These are phyloP conservation scores for Chaetodon auriga DNA, from an alignment of 2,113 vertebrate species.

Conservation along the genomic window DNA sequence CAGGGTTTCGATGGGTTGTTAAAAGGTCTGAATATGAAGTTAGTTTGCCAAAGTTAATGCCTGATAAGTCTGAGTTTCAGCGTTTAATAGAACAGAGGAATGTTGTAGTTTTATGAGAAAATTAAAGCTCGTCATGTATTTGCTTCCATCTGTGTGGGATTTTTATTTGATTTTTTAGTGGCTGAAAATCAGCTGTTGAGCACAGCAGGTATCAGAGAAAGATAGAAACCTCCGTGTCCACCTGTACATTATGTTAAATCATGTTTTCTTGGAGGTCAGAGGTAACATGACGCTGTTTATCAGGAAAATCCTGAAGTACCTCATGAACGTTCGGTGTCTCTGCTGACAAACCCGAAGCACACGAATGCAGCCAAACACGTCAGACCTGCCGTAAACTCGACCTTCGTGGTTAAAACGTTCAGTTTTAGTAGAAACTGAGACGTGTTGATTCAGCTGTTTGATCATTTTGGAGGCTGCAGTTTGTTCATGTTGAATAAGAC, in stretches of 20 bases:
- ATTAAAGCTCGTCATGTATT: conserved; percentile 38
- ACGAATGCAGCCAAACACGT: too few relatives aligned
- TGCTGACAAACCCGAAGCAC: too few relatives aligned
- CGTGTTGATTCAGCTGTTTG: too few relatives aligned
- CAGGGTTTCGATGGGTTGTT: background rate
- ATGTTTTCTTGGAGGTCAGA: background rate
- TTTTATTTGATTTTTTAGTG: background rate
- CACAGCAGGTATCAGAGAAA: background rate
- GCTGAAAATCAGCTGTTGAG: background rate
- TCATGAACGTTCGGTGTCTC: too few relatives aligned
- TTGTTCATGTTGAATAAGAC: too few relatives aligned
- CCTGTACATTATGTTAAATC: background rate
- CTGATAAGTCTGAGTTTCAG: conserved; percentile 15
- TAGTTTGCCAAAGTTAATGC: conserved; percentile 53
- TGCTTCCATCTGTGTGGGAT: background rate
- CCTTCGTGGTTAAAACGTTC: too few relatives aligned
- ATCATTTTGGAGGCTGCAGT: too few relatives aligned
- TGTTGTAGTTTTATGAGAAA: conserved; percentile 57
- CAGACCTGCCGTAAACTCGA: too few relatives aligned
- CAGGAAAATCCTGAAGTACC: too few relatives aligned
- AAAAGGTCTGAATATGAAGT: conserved; percentile 17
- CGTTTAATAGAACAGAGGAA: conserved; percentile 18
- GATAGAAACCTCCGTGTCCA: background rate
- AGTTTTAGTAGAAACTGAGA: too few relatives aligned
- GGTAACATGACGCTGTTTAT: background rate